Percentiles rank a stretch among this genome's conserved stretches.
Evolutionary conservation across 2,888 invertebrate species (phyloP).

Genomic region (Sphaerophoria taeniata): DNA sequence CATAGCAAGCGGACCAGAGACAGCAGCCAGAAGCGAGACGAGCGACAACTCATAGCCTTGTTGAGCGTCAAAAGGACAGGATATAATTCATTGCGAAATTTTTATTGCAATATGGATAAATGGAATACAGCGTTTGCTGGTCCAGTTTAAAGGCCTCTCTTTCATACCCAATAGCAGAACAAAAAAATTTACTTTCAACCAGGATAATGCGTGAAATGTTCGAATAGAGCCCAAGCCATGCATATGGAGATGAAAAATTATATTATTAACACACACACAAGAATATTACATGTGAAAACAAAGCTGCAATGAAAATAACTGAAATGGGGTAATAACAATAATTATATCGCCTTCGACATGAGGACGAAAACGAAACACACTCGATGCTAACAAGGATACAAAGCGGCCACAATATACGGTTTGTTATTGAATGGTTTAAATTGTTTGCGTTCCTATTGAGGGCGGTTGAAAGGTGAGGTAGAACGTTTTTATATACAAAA

Average conservation of each 20-base stretch:
- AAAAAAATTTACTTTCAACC: constrained; percentile 54
- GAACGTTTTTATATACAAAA: too few species aligned
- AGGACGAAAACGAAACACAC: too few species aligned
- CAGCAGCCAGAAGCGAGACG: not conserved
- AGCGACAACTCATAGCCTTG: constrained; percentile 38
- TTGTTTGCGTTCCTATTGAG: constrained; percentile 63
- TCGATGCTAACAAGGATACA: constrained; percentile 57
- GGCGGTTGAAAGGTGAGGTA: constrained; percentile 20
- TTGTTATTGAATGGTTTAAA: constrained; percentile 49
- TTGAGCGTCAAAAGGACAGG: too few species aligned
- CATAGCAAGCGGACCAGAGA: too few species aligned
- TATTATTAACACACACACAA: constrained; percentile 61
- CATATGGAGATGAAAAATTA: constrained; percentile 74
- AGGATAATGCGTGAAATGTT: constrained; percentile 66
- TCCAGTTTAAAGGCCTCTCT: not conserved
- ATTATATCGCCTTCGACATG: constrained; percentile 38
- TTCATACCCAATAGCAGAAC: not conserved
- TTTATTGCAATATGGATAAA: constrained; percentile 53
- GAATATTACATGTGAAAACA: constrained; percentile 22
- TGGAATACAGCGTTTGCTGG: not conserved
- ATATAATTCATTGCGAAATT: constrained; percentile 56
- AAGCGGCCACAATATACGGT: constrained; percentile 38
- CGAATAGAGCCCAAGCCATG: constrained; percentile 68
- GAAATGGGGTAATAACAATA: constrained; percentile 57
- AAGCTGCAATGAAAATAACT: constrained; percentile 1